Base-by-base conservation (phyloP, 2,888 invertebrate species). In the Macropis europaea region DNA sequence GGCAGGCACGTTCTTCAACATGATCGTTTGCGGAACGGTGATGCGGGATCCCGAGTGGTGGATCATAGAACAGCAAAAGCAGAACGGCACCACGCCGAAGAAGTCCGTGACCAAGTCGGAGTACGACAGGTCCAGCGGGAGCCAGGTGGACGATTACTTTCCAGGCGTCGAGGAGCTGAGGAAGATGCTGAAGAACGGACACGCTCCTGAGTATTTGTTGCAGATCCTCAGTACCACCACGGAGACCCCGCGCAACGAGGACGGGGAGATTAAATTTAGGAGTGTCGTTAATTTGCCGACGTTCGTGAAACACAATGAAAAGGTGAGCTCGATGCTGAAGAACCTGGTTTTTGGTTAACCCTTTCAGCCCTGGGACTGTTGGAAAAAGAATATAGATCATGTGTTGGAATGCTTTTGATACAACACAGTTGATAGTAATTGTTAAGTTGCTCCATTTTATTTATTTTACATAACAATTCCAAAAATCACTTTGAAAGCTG, bases 21-120 rank as follows among this genome's bases (percentile, higher is more conserved):
- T 97, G 85, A 95, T 96, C 84, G 95, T 96, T 0, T 97, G 96
- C 87, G 97, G 97, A 0, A 93, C 95, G 22, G 92, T 97, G 0
- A 97, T 97, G 96, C 92, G 95, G 52, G 97, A 97, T 88, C 95
- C 97, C 0, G 95, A 96, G 80, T 97, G 97, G 97, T 93, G 93
- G 92, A 92, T 90, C 6, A 79, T 91, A 50, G 94, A 94, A 81
- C 94, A 94, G 81, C 92, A 92, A 82, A 92, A 91, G 82, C 90
- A 89, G 79, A 73, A 73, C 9, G 64, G 63, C 0, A 11, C 67
- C 1, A 78, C 76, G 77, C 91, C 83, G 83, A 91, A 84, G 81
- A 92, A 93, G 84, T 89, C 92, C 1, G 91, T 92, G 77, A 90
- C 91, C 62, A 91, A 91, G 72, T 90, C 91, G 52, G 92, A 93